Evolutionary conservation across 2,888 invertebrate genomes (phyloP).

Genomic region (Sesamia inferens): DNA sequence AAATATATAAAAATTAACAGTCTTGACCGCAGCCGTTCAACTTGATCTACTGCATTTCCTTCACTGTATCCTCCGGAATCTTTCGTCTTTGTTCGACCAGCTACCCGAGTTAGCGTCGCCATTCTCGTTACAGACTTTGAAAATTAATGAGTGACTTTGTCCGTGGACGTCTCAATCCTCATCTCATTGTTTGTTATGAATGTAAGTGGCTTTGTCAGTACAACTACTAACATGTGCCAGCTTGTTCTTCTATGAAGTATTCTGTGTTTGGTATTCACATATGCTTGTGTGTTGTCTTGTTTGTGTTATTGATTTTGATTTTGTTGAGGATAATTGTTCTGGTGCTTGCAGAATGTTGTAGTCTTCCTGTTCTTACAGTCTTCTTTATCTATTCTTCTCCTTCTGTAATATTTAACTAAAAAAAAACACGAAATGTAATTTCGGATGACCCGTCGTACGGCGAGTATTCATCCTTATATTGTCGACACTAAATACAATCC

Average conservation of each 20-base stretch:
- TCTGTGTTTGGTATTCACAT: conserved; percentile 62
- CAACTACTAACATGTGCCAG: conserved; percentile 63
- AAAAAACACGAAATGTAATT: too few relatives aligned
- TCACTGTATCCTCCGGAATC: conserved; percentile 50
- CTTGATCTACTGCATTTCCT: conserved; percentile 52
- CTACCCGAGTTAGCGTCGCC: conserved; percentile 76
- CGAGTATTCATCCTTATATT: too few relatives aligned
- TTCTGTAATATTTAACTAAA: neutral
- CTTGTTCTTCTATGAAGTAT: conserved; percentile 50
- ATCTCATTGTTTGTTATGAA: conserved; percentile 73
- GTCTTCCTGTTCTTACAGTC: neutral
- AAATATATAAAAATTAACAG: too few relatives aligned
- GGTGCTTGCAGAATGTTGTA: conserved; percentile 20
- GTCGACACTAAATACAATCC: too few relatives aligned
- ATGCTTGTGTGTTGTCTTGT: conserved; percentile 59
- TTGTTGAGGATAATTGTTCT: conserved; percentile 57
- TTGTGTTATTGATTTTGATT: conserved; percentile 58
- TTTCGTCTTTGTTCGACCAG: conserved; percentile 61
- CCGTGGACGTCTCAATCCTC: conserved; percentile 79
- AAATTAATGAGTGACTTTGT: conserved; percentile 85
- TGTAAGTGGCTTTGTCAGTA: conserved; percentile 67
- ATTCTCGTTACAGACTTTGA: conserved; percentile 78
- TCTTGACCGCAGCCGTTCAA: neutral
- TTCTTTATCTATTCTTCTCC: neutral
- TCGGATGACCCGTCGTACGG: too few relatives aligned